Conservation (phyloP, 2,113 vertebrate species). For the Psilopogon haemacephalus region DNA sequence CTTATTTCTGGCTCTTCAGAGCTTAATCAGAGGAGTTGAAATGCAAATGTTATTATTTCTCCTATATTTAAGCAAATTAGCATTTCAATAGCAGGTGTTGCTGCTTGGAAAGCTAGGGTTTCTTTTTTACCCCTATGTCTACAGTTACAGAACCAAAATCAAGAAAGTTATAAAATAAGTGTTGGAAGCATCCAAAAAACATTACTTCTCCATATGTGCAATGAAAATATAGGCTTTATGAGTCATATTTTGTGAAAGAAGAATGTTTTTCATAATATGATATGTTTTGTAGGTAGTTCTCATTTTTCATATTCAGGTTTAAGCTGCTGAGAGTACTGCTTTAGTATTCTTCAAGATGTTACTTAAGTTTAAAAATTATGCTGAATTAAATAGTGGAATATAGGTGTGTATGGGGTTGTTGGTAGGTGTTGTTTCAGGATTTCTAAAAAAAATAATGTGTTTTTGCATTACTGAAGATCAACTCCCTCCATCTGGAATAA, state of each 20-base stretch:
- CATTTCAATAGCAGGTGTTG: not conserved
- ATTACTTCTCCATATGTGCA: not conserved
- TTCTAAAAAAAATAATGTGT: not conserved
- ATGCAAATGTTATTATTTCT: conserved; percentile 35
- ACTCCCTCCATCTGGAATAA: not conserved
- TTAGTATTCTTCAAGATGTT: not conserved
- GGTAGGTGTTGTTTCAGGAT: not conserved
- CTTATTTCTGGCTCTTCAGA: conserved; percentile 23
- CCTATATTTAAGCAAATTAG: conserved; percentile 10
- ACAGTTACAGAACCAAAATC: not conserved
- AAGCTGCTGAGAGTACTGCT: not conserved
- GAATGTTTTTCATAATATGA: not conserved
- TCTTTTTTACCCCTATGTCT: not conserved
- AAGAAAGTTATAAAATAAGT: not conserved
- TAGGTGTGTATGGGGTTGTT: not conserved
- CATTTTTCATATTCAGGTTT: not conserved
- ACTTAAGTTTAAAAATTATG: not conserved
- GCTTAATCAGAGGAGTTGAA: not conserved
- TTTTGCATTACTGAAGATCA: not conserved
- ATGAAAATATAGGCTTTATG: not conserved
- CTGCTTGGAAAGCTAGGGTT: not conserved
- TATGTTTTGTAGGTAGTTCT: not conserved
- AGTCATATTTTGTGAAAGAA: not conserved
- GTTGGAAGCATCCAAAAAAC: not conserved
- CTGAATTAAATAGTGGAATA: not conserved